Conservation (phyloP, 2,888 invertebrate species). For the Drosophila melanosoma region DNA sequence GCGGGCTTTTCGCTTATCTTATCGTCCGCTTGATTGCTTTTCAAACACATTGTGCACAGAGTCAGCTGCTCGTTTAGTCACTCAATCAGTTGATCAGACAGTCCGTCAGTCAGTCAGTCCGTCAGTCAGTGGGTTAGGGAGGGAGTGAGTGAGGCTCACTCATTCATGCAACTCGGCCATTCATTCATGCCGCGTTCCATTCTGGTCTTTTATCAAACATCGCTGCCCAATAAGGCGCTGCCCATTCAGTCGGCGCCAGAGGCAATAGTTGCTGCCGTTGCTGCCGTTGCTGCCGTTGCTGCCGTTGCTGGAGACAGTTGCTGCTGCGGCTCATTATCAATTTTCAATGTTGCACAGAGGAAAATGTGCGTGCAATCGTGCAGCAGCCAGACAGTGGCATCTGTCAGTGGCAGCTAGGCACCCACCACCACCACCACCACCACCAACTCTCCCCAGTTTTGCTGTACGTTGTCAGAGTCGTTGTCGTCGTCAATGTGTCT, state of each 20-base stretch:
- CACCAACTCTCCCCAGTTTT: slow-evolving; percentile 1
- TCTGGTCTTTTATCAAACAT: slow-evolving; percentile 52
- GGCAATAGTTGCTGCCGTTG: slow-evolving; percentile 5
- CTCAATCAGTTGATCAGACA: slow-evolving; percentile 16
- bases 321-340: slow-evolving; percentile 74
- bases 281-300: slow-evolving; percentile 8
- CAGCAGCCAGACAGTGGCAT: slow-evolving; percentile 42
- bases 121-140: slow-evolving; percentile 13
- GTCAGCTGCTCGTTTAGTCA: slow-evolving; percentile 43
- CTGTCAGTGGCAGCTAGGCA: slow-evolving; percentile 65
- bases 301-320: slow-evolving; percentile 4
- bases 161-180: slow-evolving; percentile 52
- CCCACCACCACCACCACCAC: slow-evolving; percentile 6
- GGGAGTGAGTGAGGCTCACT: slow-evolving; percentile 24
- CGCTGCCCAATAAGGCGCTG: slow-evolving; percentile 62
- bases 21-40: slow-evolving; percentile 74
- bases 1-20: slow-evolving; percentile 60
- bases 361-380: slow-evolving; percentile 66
- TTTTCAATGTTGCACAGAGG: slow-evolving; percentile 64
- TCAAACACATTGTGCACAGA: slow-evolving; percentile 44
- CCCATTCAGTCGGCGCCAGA: slow-evolving; percentile 24
- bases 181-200: slow-evolving; percentile 46
- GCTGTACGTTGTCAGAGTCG: slow-evolving; percentile 22
- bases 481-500: slow-evolving; percentile 75
- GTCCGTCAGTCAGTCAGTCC: slow-evolving; percentile 21